Evolutionary conservation across 1,140 invertebrate species (phyloP), one percentile per base, ranked within the genome.

Genomic region (Papilio polyxenes): DNA sequence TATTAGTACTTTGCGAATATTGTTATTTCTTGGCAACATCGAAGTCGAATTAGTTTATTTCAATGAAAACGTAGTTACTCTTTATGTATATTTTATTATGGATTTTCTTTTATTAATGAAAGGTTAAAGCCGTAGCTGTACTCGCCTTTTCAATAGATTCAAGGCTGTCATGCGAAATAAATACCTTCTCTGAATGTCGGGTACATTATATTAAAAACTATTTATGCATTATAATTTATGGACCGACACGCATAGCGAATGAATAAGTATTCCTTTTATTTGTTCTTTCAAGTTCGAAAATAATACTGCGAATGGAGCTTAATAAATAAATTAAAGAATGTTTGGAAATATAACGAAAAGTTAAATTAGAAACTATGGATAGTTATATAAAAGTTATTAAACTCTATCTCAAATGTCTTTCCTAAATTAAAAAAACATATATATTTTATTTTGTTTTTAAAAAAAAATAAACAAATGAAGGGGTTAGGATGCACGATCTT

Each of bases 81-180:
- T 62, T 23, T 56, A 56, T 65, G 20, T 10, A 11, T 37, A 1
- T 11, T 40, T 72, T 72, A 31, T 72, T 37, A 72, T 17, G 15
- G 65, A 72, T 40, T 72, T 72, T 72, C 65, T 89, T 90, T 88
- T 88, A 82, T 85, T 81, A 87, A 81, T 83, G 86, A 92, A 92
- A 93, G 89, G 88, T 89, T 87, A 89, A 81, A 80, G 59, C 53
- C 82, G 82, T 75, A 75, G 65, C 56, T 80, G 53, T 87, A 86
- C 88, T 90, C 87, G 89, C 90, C 83, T 85, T 89, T 87, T 89
- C 89, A 87, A 88, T 89, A 86, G 84, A 85, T 87, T 91, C 92
- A 93, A 93, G 92, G 92, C 87, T 92, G 85, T 80, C 84, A 83
- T 83, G 88, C 86, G 89, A 91, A 88, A 91, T 88, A 86, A 84